Evolutionary conservation across 2,113 vertebrate species (phyloP), one percentile per base, ranked within the genome.

Genomic region (Muntiacus muntjak): DNA sequence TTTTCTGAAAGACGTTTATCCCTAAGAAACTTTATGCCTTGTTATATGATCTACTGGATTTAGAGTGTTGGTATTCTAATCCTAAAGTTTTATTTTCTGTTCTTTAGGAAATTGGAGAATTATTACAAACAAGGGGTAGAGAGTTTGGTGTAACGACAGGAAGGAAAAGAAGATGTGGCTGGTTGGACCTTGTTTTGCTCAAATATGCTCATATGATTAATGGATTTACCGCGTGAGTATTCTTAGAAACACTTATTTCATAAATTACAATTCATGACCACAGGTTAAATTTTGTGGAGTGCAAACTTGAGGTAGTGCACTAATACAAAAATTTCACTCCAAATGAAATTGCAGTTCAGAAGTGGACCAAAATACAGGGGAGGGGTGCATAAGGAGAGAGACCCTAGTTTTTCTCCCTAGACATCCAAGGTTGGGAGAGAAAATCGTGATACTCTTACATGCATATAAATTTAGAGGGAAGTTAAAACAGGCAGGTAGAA

Each of bases 121-220:
- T 99, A 87, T 99, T 99, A 86, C 99, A 99, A 97, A 99, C 95
- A 15, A 99, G 99, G 88, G 99, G 99, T 89, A 99, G 99, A 98
- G 99, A 99, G 96, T 99, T 99, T 95, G 99, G 99, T 58, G 99
- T 99, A 98, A 99, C 99, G 92, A 99, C 99, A 10, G 99, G 99
- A 93, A 99, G 99, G 95, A 99, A 99, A 98, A 99, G 99, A 98
- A 99, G 99, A 98, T 99, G 99, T 90, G 99, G 99, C 98, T 99
- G 99, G 99, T 98, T 99, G 98, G 99, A 99, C 98, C 99, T 99
- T 28, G 99, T 99, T 97, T 99, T 99, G 97, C 99, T 99, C 97
- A 99, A 99, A 99, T 99, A 99, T 12, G 99, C 99, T 89, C 99
- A 99, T 97, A 99, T 99, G 99, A 99, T 99, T 95, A 99, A 99